phyloP scores from a whole-genome alignment of 2,797 vertebrate species.

The Amblyraja radiata region DNA sequence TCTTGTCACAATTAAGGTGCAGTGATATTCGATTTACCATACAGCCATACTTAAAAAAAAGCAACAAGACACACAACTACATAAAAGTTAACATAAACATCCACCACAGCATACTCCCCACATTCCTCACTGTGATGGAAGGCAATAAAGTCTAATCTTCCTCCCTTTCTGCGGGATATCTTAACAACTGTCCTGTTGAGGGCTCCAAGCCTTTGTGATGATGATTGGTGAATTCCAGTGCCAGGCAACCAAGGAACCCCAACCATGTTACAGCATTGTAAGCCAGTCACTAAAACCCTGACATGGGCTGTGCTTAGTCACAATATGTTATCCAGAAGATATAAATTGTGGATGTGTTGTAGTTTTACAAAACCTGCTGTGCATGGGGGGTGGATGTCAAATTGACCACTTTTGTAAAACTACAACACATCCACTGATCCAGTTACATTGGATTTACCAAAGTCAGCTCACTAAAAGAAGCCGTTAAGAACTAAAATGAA shows the following conservation, averaged over 20 bases:
- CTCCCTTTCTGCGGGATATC: not conserved
- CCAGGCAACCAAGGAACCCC: not conserved
- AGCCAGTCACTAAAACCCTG: not conserved
- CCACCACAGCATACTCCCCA: no score
- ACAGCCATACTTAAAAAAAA: no score
- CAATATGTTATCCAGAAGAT: not conserved
- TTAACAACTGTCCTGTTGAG: not conserved
- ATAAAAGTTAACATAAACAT: no score
- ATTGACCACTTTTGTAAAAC: no score
- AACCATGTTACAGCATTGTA: not conserved
- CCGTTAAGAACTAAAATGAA: not conserved
- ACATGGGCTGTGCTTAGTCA: not conserved
- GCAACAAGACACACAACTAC: no score
- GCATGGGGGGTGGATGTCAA: no score
- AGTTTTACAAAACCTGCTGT: not conserved
- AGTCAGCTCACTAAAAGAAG: not conserved
- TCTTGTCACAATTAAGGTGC: no score
- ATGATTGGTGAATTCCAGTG: not conserved
- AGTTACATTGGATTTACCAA: not conserved
- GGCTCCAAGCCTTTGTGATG: not conserved
- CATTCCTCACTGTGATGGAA: no score
- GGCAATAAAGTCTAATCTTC: no score
- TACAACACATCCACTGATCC: no score
- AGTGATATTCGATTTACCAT: no score
- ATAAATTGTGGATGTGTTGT: not conserved